Evolutionary conservation across 2,113 vertebrate species (phyloP).

Genomic region (Agelaius phoeniceus): DNA sequence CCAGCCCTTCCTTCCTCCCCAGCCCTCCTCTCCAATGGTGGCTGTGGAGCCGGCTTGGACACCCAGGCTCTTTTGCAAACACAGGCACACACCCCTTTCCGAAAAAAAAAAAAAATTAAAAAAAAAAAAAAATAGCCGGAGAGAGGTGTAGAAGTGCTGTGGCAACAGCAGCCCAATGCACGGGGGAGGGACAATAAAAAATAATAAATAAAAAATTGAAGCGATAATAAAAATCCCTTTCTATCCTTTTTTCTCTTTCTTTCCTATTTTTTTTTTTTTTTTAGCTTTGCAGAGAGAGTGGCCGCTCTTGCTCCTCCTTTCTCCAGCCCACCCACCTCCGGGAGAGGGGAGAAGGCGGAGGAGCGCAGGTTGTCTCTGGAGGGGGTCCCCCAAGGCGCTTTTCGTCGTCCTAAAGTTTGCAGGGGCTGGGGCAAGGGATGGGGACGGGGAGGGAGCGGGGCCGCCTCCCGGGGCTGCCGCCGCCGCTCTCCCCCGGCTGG

Average conservation of each 20-base stretch:
- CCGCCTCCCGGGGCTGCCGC: constrained; percentile 7
- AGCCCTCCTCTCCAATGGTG: constrained; percentile 15
- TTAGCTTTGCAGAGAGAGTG: background rate
- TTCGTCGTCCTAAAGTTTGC: background rate
- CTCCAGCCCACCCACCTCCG: constrained; percentile 37
- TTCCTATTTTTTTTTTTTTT: background rate
- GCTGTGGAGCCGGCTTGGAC: constrained; percentile 39
- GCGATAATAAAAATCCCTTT: background rate
- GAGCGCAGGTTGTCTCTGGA: background rate
- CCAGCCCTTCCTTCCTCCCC: constrained; percentile 52
- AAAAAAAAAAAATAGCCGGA: background rate
- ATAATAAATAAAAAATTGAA: background rate
- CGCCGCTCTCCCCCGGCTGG: constrained; percentile 54
- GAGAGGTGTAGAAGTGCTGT: background rate
- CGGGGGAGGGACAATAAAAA: background rate
- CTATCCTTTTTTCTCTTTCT: background rate
- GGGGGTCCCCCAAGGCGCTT: background rate
- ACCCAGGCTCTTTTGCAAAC: constrained; percentile 9
- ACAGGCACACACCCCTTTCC: background rate
- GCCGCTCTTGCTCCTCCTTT: constrained; percentile 43
- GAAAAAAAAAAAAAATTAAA: background rate
- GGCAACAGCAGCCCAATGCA: background rate
- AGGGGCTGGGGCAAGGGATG: background rate
- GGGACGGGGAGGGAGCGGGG: background rate
- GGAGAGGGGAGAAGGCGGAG: background rate